These are phyloP conservation scores for Callipepla squamata DNA, from an alignment of 2,113 vertebrate species.

Conservation along the genomic window DNA sequence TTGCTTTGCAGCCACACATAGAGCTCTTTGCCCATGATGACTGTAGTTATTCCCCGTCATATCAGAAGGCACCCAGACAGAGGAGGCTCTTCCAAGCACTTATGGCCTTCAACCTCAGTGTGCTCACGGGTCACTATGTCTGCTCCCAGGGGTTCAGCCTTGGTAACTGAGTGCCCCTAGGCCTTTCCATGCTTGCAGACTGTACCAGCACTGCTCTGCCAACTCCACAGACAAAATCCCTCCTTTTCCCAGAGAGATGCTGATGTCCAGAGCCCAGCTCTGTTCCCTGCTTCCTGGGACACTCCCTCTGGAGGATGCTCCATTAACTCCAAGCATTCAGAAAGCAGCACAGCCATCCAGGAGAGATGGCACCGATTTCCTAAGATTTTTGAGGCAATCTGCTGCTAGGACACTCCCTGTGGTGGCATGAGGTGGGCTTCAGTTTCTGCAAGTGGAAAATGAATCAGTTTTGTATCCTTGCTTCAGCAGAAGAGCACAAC, in stretches of 20 bases:
- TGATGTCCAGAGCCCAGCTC: accelerated
- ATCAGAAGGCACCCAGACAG: background rate
- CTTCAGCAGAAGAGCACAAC: background rate
- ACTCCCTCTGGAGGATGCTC: accelerated
- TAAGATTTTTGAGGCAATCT: accelerated
- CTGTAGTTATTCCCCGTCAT: accelerated
- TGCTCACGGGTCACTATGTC: accelerated
- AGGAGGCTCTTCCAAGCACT: background rate
- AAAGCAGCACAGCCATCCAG: accelerated
- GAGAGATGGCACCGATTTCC: background rate
- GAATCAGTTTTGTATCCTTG: background rate
- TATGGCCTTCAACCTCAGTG: accelerated
- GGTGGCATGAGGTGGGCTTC: accelerated
- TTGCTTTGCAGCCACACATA: background rate
- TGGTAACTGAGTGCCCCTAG: background rate
- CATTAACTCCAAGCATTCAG: background rate
- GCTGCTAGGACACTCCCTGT: background rate
- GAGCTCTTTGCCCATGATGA: background rate
- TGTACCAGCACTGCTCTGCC: too few relatives aligned
- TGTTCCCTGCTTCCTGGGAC: background rate
- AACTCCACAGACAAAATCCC: background rate
- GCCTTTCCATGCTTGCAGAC: background rate
- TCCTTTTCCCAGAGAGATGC: background rate
- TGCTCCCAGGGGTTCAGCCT: accelerated
- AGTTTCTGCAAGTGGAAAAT: background rate